These are phyloP conservation scores for Delichon dasypus DNA, from an alignment of 2,797 vertebrate species.

Conservation along the genomic window DNA sequence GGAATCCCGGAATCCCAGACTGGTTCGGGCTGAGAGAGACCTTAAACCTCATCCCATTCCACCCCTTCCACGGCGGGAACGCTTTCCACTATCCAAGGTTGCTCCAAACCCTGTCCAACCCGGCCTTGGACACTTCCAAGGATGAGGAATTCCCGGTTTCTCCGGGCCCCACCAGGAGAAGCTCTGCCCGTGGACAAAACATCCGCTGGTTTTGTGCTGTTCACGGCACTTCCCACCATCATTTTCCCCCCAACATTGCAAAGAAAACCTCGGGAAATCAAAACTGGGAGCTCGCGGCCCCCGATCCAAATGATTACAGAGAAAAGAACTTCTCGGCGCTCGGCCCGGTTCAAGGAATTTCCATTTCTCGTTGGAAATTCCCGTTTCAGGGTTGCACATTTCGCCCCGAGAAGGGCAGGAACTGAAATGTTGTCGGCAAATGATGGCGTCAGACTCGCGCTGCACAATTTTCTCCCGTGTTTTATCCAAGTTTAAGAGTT, in stretches of 20 bases:
- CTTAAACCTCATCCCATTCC: background rate
- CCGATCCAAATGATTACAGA: rapidly evolving
- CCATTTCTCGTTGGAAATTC: background rate
- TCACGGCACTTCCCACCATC: rapidly evolving
- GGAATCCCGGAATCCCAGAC: background rate
- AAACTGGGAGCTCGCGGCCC: background rate
- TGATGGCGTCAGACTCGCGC: rapidly evolving
- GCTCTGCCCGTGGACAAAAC: background rate
- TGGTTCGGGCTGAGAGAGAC: background rate
- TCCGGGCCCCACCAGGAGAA: background rate
- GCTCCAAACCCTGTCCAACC: rapidly evolving
- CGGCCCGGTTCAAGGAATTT: background rate
- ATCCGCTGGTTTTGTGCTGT: rapidly evolving
- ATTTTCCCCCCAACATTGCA: background rate
- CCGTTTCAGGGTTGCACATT: background rate
- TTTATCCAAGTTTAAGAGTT: background rate
- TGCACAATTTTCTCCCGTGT: background rate
- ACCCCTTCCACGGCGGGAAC: rapidly evolving
- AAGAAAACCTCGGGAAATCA: background rate
- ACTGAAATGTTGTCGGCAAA: background rate
- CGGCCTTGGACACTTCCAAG: background rate
- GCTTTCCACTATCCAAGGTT: rapidly evolving
- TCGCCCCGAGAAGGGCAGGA: background rate
- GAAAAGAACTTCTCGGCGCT: background rate
- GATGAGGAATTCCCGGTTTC: background rate